Base-by-base conservation (phyloP, 2,113 vertebrate species). In the Gopherus flavomarginatus region DNA sequence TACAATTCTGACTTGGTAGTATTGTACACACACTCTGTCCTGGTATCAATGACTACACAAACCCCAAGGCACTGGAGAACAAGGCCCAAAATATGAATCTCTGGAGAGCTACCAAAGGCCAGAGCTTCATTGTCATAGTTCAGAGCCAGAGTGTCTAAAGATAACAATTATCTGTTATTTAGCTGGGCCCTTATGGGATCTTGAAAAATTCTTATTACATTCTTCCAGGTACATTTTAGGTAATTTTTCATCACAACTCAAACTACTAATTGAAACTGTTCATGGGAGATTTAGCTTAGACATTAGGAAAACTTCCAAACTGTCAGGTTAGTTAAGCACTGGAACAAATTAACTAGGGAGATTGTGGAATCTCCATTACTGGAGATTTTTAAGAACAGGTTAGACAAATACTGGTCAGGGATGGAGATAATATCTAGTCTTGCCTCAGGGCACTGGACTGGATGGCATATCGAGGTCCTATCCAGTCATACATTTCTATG, bases 261-360 rank as follows among this genome's bases (percentile, higher is more conserved):
- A 86, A 81, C 47, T 87, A 56, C 29, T 81, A 38, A 79, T 7
- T 24, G 54, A 93, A 96, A 31, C 54, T 72, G 65, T 19, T 38
- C 19, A 38, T 38, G n/a, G 65, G n/a, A 38, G n/a, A 72, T 38
- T 72, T 72, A 72, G n/a, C n/a, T 22, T 72, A 72, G 17, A n/a
- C 16, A 72, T 38, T 38, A 72, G 65, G 35, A 72, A 38, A 72
- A 72, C 65, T 72, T 72, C n/a, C 65, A 5, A 10, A 38, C 9
- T 72, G n/a, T 38, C 8, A 72, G n/a, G 21, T 19, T 21, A 72
- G n/a, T 21, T 72, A 72, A 72, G 65, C 35, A 72, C n/a, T 38
- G n/a, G 35, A 38, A 72, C 19, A 72, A 72, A 72, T 72, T 72
- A 72, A 19, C n/a, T 22, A 38, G n/a, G 9, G 35, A 38, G 65